Percentiles rank a stretch among this genome's conserved stretches.
Evolutionary conservation across 2,113 vertebrate species (phyloP).

Genomic region (Acanthisitta chloris): DNA sequence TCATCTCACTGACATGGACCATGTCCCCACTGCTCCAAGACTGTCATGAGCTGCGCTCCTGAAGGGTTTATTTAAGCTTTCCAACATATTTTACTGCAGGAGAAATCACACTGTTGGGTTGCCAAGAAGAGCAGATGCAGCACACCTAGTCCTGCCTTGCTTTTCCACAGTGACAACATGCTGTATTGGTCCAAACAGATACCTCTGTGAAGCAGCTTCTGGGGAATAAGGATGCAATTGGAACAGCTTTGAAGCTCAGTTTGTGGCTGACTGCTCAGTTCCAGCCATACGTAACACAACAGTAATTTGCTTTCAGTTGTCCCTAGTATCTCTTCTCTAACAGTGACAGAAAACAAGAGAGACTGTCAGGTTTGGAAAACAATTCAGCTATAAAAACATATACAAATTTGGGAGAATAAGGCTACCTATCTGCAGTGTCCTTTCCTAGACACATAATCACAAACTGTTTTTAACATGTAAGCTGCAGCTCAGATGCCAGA

Average conservation of each 20-base stretch:
- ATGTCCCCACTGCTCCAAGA: background rate
- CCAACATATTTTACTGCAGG: background rate
- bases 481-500: background rate
- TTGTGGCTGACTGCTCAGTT: background rate
- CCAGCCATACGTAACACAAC: background rate
- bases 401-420: background rate
- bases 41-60: background rate
- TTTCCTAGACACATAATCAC: background rate
- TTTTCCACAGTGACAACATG: background rate
- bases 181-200: background rate
- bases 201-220: background rate
- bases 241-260: background rate
- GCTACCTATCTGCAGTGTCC: background rate
- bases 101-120: background rate
- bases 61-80: background rate
- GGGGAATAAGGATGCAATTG: background rate
- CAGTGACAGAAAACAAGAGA: background rate
- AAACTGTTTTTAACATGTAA: background rate
- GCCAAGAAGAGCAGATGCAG: constrained; percentile 7
- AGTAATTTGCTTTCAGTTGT: background rate
- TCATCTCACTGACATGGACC: background rate
- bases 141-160: background rate
- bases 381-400: background rate
- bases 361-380: background rate
- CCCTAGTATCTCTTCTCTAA: background rate